Evolutionary conservation across 2,113 vertebrate species (phyloP).

Genomic region (Malaclemys terrapin): DNA sequence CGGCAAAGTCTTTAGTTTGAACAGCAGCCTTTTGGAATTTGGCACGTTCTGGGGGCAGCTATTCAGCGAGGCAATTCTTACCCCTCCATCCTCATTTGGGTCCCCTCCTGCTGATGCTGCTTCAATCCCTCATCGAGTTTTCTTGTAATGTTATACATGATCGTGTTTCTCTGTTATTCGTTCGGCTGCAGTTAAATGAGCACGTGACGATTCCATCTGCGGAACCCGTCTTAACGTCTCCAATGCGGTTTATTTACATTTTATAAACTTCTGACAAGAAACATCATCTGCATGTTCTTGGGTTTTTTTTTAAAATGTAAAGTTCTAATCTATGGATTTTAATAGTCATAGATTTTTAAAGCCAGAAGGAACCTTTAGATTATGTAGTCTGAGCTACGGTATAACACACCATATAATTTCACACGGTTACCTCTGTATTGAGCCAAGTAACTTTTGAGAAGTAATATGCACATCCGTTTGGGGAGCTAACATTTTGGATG

Average conservation of each 20-base stretch:
- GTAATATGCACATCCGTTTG: background rate
- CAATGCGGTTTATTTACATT: conserved; percentile 38
- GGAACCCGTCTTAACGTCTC: background rate
- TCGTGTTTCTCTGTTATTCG: background rate
- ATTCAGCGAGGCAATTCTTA: accelerated
- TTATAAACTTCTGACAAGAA: conserved; percentile 26
- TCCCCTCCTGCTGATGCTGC: background rate
- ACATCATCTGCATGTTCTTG: background rate
- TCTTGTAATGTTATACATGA: background rate
- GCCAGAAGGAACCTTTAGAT: conserved; percentile 43
- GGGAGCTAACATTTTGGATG: background rate
- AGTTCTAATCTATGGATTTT: conserved; percentile 1
- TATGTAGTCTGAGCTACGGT: conserved; percentile 15
- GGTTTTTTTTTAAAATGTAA: background rate
- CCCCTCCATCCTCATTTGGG: accelerated
- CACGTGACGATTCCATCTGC: background rate
- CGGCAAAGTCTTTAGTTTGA: accelerated
- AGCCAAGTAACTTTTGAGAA: conserved; percentile 10
- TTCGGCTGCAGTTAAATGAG: background rate
- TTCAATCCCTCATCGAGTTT: background rate
- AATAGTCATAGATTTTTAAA: conserved; percentile 14
- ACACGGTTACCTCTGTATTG: background rate
- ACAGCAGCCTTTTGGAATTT: background rate
- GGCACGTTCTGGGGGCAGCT: background rate
- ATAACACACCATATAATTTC: background rate